Percentiles rank a stretch among this genome's conserved stretches.
Conservation (phyloP, 2,797 vertebrate genomes). For the Passerculus sandwichensis region DNA sequence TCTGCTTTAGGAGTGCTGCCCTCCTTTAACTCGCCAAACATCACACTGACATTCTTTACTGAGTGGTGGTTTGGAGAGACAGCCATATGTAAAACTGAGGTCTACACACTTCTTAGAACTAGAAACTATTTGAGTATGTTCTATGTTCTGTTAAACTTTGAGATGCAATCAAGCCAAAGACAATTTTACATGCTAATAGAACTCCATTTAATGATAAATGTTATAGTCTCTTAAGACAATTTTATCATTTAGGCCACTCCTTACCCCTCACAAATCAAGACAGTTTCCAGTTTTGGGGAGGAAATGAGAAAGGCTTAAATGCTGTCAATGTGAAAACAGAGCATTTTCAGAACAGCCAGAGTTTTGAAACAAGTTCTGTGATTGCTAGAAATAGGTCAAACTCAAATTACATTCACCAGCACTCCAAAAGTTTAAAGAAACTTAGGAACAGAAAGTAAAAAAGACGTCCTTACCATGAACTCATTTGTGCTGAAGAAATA, state of each 20-base stretch:
- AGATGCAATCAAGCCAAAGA: conserved; percentile 54
- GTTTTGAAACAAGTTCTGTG: conserved; percentile 5
- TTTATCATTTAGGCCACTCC: conserved; percentile 28
- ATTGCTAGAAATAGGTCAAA: conserved; percentile 32
- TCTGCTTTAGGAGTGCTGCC: conserved; percentile 35
- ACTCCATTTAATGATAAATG: neutral
- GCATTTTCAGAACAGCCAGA: neutral
- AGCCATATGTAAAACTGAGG: conserved; percentile 35
- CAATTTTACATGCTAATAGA: conserved; percentile 11
- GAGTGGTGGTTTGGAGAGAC: conserved; percentile 52
- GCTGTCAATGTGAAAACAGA: conserved; percentile 24
- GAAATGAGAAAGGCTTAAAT: conserved; percentile 37
- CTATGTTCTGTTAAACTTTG: conserved; percentile 58
- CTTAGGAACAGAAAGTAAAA: neutral
- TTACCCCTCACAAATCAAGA: conserved; percentile 25
- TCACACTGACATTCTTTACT: conserved; percentile 57
- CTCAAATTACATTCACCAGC: neutral
- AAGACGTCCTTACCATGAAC: neutral
- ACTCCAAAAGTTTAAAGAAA: conserved; percentile 1
- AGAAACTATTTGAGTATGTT: conserved; percentile 55
- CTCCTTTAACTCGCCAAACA: conserved; percentile 42
- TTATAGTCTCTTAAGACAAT: neutral
- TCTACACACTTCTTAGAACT: conserved; percentile 46
- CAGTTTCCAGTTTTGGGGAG: conserved; percentile 26
- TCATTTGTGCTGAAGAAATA: neutral